Percentiles rank a stretch among this genome's conserved stretches.
Conservation (phyloP, 2,888 invertebrate genomes). For the Drosophila cognata region DNA sequence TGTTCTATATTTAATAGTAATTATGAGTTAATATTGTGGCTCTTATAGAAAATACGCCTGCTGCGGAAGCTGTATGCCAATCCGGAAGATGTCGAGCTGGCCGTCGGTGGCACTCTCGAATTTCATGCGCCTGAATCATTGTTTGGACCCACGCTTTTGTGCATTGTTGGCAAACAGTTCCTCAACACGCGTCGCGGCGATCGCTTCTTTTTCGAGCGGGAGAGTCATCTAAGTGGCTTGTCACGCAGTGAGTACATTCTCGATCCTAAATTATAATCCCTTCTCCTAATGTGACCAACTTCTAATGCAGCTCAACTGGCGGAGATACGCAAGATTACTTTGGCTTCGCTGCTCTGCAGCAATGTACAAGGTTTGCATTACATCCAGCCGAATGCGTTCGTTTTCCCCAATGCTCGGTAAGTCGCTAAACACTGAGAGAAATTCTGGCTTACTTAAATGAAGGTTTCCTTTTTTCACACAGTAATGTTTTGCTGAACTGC, state of each 20-base stretch:
- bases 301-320: conserved; percentile 88
- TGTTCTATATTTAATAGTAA: neutral
- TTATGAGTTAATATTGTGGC: neutral
- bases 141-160: conserved; percentile 90
- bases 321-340: conserved; percentile 90
- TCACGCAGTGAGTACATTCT: conserved; percentile 84
- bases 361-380: conserved; percentile 88
- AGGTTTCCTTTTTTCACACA: conserved; percentile 23
- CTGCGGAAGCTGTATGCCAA: conserved; percentile 86
- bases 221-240: conserved; percentile 85
- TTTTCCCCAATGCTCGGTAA: conserved; percentile 73
- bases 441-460: too few relatives aligned
- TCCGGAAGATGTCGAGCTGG: conserved; percentile 90
- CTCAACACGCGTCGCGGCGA: conserved; percentile 89
- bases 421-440: conserved; percentile 3
- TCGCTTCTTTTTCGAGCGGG: conserved; percentile 89
- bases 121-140: conserved; percentile 87
- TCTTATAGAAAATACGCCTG: conserved; percentile 86
- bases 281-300: neutral
- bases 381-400: conserved; percentile 86
- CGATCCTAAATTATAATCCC: too few relatives aligned
- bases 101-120: conserved; percentile 90
- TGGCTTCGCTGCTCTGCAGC: conserved; percentile 91
- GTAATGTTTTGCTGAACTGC: conserved; percentile 71
- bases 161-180: conserved; percentile 90